phyloP scores from a whole-genome alignment of 2,113 vertebrate species.

The Neotoma lepida region DNA sequence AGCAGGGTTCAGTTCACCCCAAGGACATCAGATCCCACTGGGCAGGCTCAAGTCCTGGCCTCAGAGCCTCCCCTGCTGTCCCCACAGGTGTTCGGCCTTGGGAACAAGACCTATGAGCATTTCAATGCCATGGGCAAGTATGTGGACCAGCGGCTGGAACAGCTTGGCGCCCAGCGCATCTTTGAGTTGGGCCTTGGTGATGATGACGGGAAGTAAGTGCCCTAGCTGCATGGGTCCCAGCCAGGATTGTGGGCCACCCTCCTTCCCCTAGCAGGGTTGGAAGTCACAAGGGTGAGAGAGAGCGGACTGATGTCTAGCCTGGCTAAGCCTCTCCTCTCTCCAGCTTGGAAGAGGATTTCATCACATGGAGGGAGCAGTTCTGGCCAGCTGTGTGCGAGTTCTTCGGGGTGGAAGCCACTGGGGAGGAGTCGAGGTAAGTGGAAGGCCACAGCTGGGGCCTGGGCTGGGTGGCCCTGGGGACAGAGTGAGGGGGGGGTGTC shows the following conservation, averaged over 20 bases:
- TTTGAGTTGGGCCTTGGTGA: slow-evolving; percentile 97
- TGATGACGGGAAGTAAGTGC: slow-evolving; percentile 96
- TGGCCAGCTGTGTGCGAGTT: slow-evolving; percentile 98
- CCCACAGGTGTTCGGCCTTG: slow-evolving; percentile 94
- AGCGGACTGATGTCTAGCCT: background rate
- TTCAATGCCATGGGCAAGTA: slow-evolving; percentile 99
- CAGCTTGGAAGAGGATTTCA: slow-evolving; percentile 96
- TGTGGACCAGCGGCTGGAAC: slow-evolving; percentile 94
- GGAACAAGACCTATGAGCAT: slow-evolving; percentile 98
- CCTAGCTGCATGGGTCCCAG: too few species aligned
- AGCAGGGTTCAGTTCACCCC: too few species aligned
- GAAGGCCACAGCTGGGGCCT: accelerated
- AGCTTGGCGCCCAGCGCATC: slow-evolving; percentile 94
- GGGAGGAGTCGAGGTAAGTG: slow-evolving; percentile 96
- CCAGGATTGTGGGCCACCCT: background rate
- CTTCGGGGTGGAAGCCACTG: slow-evolving; percentile 96
- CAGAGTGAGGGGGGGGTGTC: accelerated
- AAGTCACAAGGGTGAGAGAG: background rate
- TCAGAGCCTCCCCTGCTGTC: background rate
- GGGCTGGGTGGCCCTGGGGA: background rate
- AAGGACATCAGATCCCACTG: background rate
- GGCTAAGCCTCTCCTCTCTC: background rate
- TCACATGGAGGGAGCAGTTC: slow-evolving; percentile 99
- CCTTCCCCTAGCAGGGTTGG: background rate
- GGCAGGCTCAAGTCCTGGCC: background rate